Evolutionary conservation across 2,113 vertebrate species (phyloP), one percentile per base, ranked within the genome.

Genomic region (Phrynocephalus versicolor): DNA sequence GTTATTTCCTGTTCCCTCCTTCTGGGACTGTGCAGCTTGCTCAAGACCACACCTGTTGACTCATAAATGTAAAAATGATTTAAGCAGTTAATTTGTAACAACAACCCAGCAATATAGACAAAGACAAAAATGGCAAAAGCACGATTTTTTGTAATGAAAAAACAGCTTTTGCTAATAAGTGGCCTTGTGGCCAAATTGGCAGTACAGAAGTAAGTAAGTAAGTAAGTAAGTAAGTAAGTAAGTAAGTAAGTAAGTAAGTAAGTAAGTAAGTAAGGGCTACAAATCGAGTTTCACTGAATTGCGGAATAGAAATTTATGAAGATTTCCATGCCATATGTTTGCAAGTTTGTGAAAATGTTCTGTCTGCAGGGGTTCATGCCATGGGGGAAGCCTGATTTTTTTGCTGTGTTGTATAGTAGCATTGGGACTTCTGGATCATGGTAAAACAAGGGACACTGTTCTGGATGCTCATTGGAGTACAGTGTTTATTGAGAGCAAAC

Each of bases 41-140:
- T 74, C 78, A 78, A 89, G 91, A 86, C 58, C 45, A 51, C 45
- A 51, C 45, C 5, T 5, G 45, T 10, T 51, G 45, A 10, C 10
- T 51, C 84, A 92, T 67, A 72, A 74, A 89, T 87, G 23, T 73
- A 86, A 87, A 93, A 45, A 74, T 87, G 74, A 82, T 89, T 84
- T n/a, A 89, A 87, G 88, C 55, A 92, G 90, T 90, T 89, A 91
- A 93, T 93, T 87, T 92, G 86, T 85, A 72, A 18, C 6, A 27
- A 45, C 51, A 81, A 23, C 64, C 33, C 19, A 86, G 75, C 76
- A 92, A 91, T 89, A 75, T 74, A 90, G 85, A 90, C 45, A 90
- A 88, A 89, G 71, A 30, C 65, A 76, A 55, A 84, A 51, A 51
- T 51, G 45, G 45, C 45, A 51, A 51, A 51, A 51, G 45, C 45